phyloP scores from a whole-genome alignment of 1,140 invertebrate genomes.

The Danaus melanippus region DNA sequence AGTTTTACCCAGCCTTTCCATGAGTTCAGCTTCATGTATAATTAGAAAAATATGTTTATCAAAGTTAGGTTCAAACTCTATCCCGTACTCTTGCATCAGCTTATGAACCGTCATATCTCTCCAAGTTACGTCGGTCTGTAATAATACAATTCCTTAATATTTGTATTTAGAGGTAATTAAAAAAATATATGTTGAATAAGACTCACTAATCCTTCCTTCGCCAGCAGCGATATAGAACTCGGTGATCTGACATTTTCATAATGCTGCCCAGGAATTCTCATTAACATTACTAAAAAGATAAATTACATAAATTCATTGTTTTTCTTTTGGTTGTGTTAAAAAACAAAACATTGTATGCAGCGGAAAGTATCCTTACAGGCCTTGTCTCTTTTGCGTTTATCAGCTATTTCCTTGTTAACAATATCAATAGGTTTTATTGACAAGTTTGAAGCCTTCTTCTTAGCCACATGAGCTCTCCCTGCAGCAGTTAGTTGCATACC shows the following conservation, averaged over 20 bases:
- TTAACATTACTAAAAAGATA: conserved; percentile 51
- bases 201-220: conserved; percentile 61
- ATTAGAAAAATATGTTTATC: conserved; percentile 78
- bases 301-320: not conserved
- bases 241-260: conserved; percentile 62
- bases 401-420: conserved; percentile 57
- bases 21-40: conserved; percentile 82
- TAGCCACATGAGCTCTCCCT: conserved; percentile 45
- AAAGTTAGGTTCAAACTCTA: conserved; percentile 79
- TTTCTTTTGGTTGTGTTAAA: too few relatives aligned
- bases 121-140: conserved; percentile 75
- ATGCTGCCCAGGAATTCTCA: conserved; percentile 65
- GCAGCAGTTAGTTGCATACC: conserved; percentile 56
- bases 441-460: conserved; percentile 36
- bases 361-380: conserved; percentile 34
- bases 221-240: conserved; percentile 54
- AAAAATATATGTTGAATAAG: not conserved
- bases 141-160: conserved; percentile 8
- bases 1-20: conserved; percentile 76
- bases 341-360: too few relatives aligned
- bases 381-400: conserved; percentile 56
- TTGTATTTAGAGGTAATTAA: conserved; percentile 5
- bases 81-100: conserved; percentile 76
- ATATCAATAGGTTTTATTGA: conserved; percentile 45
- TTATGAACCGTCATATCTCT: conserved; percentile 76